Evolutionary conservation across 2,888 invertebrate genomes (phyloP).

Genomic region (Cenopis cana): DNA sequence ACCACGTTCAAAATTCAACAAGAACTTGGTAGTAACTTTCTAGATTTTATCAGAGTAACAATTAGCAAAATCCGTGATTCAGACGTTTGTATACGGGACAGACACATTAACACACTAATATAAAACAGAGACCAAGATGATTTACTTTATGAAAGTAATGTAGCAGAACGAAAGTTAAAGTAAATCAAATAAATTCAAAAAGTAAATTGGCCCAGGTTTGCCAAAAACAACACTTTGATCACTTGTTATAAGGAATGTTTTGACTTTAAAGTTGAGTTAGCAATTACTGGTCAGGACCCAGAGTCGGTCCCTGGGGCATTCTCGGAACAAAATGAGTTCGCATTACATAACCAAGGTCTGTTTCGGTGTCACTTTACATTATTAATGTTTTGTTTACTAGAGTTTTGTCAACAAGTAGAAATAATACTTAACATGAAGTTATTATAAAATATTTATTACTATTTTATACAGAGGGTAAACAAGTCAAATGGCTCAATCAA

Average conservation of each 20-base stretch:
- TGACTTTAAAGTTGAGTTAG: not conserved
- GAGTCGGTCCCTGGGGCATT: constrained; percentile 23
- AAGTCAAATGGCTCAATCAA: not conserved
- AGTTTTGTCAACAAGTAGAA: not conserved
- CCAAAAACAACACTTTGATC: not conserved
- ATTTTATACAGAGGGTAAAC: not conserved
- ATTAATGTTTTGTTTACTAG: constrained; percentile 29
- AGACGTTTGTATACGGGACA: too few species aligned
- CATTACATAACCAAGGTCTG: constrained; percentile 27
- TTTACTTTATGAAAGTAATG: too few species aligned
- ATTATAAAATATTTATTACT: not conserved
- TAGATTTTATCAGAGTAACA: too few species aligned
- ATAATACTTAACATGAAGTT: not conserved
- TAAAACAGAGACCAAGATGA: too few species aligned
- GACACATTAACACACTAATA: too few species aligned
- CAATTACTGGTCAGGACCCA: constrained; percentile 12
- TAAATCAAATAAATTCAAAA: not conserved
- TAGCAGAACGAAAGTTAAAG: too few species aligned
- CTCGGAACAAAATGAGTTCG: constrained; percentile 18
- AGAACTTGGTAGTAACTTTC: too few species aligned
- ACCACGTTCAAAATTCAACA: too few species aligned
- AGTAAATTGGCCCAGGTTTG: not conserved
- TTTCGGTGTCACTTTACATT: constrained; percentile 16
- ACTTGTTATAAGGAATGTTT: not conserved
- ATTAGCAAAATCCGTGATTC: not conserved